Evolutionary conservation across 2,888 invertebrate genomes (phyloP).

Genomic region (Drosophila dives): DNA sequence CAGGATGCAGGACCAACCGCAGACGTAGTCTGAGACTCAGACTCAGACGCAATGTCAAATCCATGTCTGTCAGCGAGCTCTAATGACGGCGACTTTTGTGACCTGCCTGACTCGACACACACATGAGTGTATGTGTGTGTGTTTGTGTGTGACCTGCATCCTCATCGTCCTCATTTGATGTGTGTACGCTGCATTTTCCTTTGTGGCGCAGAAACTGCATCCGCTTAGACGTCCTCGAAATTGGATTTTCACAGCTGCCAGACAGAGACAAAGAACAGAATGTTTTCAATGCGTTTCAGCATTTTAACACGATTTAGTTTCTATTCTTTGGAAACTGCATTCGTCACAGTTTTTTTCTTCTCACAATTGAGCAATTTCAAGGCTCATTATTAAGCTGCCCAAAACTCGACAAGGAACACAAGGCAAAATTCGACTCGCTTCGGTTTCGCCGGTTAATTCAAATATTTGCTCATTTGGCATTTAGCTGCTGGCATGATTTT

Average conservation of each 20-base stretch:
- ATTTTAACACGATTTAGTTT: slow-evolving; percentile 67
- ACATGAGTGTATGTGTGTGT: slow-evolving; percentile 8
- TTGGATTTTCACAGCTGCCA: slow-evolving; percentile 80
- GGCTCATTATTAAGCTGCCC: slow-evolving; percentile 60
- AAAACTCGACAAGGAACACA: slow-evolving; percentile 26
- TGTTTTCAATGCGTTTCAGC: slow-evolving; percentile 29
- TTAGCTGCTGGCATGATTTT: slow-evolving; percentile 5
- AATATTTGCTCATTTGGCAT: slow-evolving; percentile 25
- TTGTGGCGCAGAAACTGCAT: slow-evolving; percentile 58
- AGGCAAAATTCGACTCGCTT: slow-evolving; percentile 11
- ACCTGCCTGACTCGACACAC: slow-evolving; percentile 25
- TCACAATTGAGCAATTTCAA: slow-evolving; percentile 60
- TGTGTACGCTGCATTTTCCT: slow-evolving; percentile 22
- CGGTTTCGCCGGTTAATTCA: slow-evolving; percentile 5
- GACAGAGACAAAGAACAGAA: slow-evolving; percentile 35
- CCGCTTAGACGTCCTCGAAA: slow-evolving; percentile 71
- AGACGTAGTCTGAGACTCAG: slow-evolving; percentile 34
- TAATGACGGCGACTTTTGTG: slow-evolving; percentile 42
- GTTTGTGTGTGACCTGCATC: slow-evolving; percentile 45
- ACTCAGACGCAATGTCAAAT: slow-evolving; percentile 63
- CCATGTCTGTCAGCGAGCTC: slow-evolving; percentile 59
- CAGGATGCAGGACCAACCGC: slow-evolving; percentile 10
- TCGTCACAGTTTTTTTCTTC: slow-evolving; percentile 32
- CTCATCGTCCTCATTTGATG: slow-evolving; percentile 34
- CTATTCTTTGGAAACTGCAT: slow-evolving; percentile 33